Base-by-base conservation (phyloP, 2,113 vertebrate species). In the Oriolus oriolus region DNA sequence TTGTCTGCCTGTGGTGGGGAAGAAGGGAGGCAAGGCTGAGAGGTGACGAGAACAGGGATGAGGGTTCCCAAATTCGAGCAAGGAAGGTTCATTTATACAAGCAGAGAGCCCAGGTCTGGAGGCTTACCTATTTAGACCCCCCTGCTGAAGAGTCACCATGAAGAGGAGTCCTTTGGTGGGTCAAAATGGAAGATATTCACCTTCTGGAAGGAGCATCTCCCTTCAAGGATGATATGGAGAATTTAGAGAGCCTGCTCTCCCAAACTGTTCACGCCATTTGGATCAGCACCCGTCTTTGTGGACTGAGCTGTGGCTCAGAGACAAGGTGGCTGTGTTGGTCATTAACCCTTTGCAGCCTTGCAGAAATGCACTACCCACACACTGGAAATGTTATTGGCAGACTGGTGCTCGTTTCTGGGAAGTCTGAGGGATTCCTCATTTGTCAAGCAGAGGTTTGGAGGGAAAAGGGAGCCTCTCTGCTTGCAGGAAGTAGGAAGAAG, bases 401-500 rank as follows among this genome's bases (percentile, higher is more conserved):
- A 16, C 57, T 84, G 42, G 10, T 75, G 31, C 44, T 68, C 4
- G 1, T 60, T 96, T 61, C 65, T 90, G 57, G 73, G 80, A 96
- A 89, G 42, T 47, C 76, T 73, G 70, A 84, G 80, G 70, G 66
- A 70, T 91, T 90, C 75, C 74, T 95, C 18, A 3, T 79, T 76
- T 64, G 30, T 76, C 57, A 89, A 78, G 45, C 37, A 90, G 79
- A 78, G 42, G 30, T 90, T 45, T 90, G 50, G 80, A n/a, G 39
- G 92, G 33, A 1, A 41, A 87, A 89, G 70, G n/a, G 85, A 95
- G 33, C 53, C 54, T 90, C 60, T 66, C 56, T 66, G 22, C 24
- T 92, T 69, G 88, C 22, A 63, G 69, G 70, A 56, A 75, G 73
- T 27, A 80, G 76, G 91, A 87, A 93, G 87, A 92, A 56, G 77